A percentile compares a stretch with the other conserved stretches of the same genome.
These are phyloP conservation scores for Cryptus armator DNA, from an alignment of 2,888 invertebrate species.

Conservation along the genomic window DNA sequence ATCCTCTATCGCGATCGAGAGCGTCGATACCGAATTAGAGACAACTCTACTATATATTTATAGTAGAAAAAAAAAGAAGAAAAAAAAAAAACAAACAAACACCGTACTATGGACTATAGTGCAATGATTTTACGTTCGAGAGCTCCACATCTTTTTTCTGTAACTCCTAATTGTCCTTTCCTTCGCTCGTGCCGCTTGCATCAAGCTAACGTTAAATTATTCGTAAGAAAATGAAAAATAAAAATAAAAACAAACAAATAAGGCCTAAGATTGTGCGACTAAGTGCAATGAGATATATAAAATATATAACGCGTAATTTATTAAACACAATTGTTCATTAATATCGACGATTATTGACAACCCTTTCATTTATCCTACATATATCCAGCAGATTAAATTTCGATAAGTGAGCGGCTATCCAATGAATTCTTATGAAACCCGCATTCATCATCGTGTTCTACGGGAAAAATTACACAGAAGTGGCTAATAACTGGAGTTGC, in stretches of 20 bases:
- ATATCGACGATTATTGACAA: slow-evolving; percentile 1
- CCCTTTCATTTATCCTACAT: neutral
- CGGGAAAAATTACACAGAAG: too few species aligned
- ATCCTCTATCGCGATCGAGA: slow-evolving; percentile 36
- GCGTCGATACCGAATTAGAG: slow-evolving; percentile 70
- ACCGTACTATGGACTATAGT: slow-evolving; percentile 68
- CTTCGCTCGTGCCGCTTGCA: slow-evolving; percentile 76
- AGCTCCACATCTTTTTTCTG: slow-evolving; percentile 71
- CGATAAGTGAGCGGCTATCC: too few species aligned
- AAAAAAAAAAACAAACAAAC: neutral
- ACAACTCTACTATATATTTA: slow-evolving; percentile 70
- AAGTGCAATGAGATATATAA: slow-evolving; percentile 72
- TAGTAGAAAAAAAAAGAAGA: slow-evolving; percentile 46
- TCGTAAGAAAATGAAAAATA: slow-evolving; percentile 65
- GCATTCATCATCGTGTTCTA: too few species aligned
- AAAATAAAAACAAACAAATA: slow-evolving; percentile 68
- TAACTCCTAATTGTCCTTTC: slow-evolving; percentile 58
- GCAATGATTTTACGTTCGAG: slow-evolving; percentile 59
- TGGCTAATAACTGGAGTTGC: too few species aligned
- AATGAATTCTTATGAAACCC: neutral
- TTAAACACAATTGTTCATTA: slow-evolving; percentile 67
- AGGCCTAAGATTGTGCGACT: slow-evolving; percentile 75
- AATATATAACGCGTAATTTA: slow-evolving; percentile 81
- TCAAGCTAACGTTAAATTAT: slow-evolving; percentile 76
- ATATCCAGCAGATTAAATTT: neutral